Evolutionary conservation across 2,113 vertebrate genomes (phyloP), one percentile per base, ranked within the genome.

Genomic region (Cyanoderma ruficeps): DNA sequence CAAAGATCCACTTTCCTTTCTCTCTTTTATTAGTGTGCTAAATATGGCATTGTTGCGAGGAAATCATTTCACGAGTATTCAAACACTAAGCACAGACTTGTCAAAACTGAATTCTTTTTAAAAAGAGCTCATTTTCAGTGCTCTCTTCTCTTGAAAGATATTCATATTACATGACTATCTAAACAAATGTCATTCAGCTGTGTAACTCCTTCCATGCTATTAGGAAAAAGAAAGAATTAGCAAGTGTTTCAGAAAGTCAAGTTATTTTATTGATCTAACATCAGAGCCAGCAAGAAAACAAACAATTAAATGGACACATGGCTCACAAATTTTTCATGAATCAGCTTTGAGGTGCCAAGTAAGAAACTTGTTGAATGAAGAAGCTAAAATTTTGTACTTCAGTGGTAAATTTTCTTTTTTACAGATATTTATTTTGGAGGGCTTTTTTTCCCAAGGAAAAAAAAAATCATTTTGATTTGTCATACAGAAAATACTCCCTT

Each of bases 1-100:
- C 97, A 96, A 97, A 97, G 91, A 97, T 96, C 93, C 89, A 91
- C 89, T 96, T 94, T 87, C 82, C 90, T 96, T 96, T 88, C 84
- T 90, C 74, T 87, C 91, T 94, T 95, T 90, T 84, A 95, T 95
- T 90, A 92, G 63, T 86, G 90, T 91, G 80, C 94, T 96, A 92
- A 93, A 95, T 95, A 94, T 94, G 89, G 94, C 89, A 81, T 84
- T 94, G 31, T 95, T 89, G 78, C 75, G 89, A 94, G 91, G 89
- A 96, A 97, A 91, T 71, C 8, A 42, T 89, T 93, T 91, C 61
- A 50, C 6, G 7, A 65, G 37, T 47, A 72, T 95, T 92, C 88
- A 92, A 56, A 69, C 72, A 86, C 37, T 63, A 95, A 95, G 70
- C 56, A 52, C 28, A 86, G 90, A 88, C 56, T 81, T 94, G 76